Evolutionary conservation across 2,113 vertebrate genomes (phyloP).

Genomic region (Tupaia chinensis): DNA sequence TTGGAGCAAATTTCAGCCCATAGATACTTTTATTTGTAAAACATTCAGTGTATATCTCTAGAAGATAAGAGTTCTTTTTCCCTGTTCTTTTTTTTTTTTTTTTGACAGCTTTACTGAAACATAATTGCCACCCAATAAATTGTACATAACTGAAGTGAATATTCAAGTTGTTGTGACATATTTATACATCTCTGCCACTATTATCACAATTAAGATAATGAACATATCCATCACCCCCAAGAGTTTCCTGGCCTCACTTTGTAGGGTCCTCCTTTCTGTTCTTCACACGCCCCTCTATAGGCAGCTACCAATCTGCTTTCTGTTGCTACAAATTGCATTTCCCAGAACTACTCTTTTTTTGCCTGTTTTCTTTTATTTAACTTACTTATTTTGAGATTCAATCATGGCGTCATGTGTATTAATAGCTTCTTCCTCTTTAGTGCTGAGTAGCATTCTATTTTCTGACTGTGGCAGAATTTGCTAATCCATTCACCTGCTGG

Average conservation of each 20-base stretch:
- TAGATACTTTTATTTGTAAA: constrained; percentile 39
- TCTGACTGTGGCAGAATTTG: not conserved
- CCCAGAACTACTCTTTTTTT: not conserved
- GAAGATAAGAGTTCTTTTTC: not conserved
- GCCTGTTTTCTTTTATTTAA: not conserved
- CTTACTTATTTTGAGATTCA: not conserved
- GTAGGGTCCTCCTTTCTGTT: not conserved
- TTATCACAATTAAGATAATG: not conserved
- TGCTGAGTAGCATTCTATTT: not conserved
- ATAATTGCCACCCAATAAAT: not conserved
- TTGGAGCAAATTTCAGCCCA: not conserved
- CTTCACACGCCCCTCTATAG: no score
- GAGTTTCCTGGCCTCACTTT: not conserved
- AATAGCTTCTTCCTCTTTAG: not conserved
- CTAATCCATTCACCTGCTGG: not conserved
- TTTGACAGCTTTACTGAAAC: constrained; percentile 8
- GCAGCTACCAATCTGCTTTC: not conserved
- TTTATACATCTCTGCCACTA: not conserved
- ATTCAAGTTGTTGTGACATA: constrained; percentile 6
- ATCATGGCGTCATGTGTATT: not conserved
- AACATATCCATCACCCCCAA: not conserved
- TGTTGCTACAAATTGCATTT: not conserved
- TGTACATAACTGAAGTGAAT: not conserved
- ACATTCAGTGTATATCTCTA: not conserved
- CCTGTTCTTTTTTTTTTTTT: not conserved